Evolutionary conservation across 2,113 vertebrate genomes (phyloP).

Genomic region (Bubo scandiacus): DNA sequence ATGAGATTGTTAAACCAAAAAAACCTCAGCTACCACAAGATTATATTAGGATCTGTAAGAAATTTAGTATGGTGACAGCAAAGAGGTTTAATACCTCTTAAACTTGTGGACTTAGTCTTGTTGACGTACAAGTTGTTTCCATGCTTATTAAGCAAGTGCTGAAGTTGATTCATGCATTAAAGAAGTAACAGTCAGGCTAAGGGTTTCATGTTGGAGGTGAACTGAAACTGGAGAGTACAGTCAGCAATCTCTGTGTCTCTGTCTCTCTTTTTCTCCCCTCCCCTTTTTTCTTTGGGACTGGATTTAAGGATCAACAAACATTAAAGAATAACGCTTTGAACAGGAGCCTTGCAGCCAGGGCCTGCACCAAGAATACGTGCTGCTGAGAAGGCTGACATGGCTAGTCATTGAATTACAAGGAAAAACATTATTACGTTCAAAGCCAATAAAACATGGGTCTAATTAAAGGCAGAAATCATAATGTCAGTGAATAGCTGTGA

Average conservation of each 20-base stretch:
- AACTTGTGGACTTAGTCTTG: neutral
- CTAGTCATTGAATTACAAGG: neutral
- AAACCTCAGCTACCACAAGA: neutral
- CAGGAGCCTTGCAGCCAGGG: neutral
- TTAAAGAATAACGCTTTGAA: neutral
- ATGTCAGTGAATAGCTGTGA: neutral
- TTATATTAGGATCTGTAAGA: neutral
- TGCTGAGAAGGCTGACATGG: accelerated
- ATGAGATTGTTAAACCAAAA: neutral
- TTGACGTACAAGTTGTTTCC: neutral
- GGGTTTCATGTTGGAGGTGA: neutral
- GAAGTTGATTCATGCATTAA: neutral
- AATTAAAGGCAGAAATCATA: neutral
- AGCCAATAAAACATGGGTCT: neutral
- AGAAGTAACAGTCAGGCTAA: neutral
- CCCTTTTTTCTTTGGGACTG: neutral
- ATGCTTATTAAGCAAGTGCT: neutral
- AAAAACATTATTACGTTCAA: neutral
- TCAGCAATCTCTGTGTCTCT: neutral
- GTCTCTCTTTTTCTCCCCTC: neutral
- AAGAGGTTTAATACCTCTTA: neutral
- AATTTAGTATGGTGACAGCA: neutral
- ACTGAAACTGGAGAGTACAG: neutral
- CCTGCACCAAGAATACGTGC: neutral
- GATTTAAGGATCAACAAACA: accelerated